Evolutionary conservation across 2,888 invertebrate genomes (phyloP).

Genomic region (Melinaea menophilus): DNA sequence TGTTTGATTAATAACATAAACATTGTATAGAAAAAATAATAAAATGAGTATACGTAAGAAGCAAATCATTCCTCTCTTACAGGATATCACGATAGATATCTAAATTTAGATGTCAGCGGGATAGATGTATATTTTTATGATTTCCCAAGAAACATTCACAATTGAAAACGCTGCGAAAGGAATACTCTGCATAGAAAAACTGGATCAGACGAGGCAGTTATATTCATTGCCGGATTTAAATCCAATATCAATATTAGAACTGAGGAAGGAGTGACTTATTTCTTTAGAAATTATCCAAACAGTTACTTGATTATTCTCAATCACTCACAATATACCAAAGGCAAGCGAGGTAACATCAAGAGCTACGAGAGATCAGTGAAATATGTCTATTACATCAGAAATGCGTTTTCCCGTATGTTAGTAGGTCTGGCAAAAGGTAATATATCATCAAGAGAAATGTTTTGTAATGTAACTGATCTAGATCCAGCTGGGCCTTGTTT

Average conservation of each 20-base stretch:
- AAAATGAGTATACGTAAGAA: background rate
- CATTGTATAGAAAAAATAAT: background rate
- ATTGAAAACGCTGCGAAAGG: constrained; percentile 53
- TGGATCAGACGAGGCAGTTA: constrained; percentile 51
- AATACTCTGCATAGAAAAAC: constrained; percentile 45
- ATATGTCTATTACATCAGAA: constrained; percentile 64
- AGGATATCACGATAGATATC: constrained; percentile 54
- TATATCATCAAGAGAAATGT: constrained; percentile 55
- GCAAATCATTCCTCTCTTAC: constrained; percentile 26
- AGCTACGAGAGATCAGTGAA: constrained; percentile 65
- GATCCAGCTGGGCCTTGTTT: constrained; percentile 73
- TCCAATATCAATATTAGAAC: constrained; percentile 60
- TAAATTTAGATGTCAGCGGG: constrained; percentile 57
- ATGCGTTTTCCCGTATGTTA: constrained; percentile 55
- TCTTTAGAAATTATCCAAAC: constrained; percentile 55
- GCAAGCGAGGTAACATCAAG: constrained; percentile 51
- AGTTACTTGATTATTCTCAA: constrained; percentile 68
- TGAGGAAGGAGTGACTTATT: constrained; percentile 54
- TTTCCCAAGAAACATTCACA: constrained; percentile 47
- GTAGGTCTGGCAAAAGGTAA: constrained; percentile 47
- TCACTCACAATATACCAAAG: constrained; percentile 64
- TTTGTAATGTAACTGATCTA: constrained; percentile 49
- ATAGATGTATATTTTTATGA: constrained; percentile 61
- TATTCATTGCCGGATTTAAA: constrained; percentile 65
- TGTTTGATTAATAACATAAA: background rate